Evolutionary conservation across 2,888 invertebrate species (phyloP).

Genomic region (Xestia c-nigrum): DNA sequence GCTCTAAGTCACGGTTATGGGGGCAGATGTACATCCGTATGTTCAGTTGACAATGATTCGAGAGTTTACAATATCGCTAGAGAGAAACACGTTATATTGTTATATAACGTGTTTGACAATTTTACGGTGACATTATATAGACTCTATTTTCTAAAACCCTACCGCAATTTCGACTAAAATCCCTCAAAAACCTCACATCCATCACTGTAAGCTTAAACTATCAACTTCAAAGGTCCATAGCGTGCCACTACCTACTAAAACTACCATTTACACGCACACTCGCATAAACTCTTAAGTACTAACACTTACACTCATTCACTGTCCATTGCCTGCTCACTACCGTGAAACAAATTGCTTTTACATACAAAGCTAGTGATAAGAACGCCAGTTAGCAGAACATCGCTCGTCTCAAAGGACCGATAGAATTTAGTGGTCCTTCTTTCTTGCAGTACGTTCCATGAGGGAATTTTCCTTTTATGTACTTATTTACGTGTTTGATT

Average conservation of each 20-base stretch:
- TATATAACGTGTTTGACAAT: too few species aligned
- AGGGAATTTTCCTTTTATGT: constrained; percentile 34
- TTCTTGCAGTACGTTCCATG: constrained; percentile 9
- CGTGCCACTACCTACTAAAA: constrained; percentile 26
- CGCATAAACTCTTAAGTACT: constrained; percentile 22
- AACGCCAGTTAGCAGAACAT: constrained; percentile 40
- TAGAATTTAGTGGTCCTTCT: constrained; percentile 44
- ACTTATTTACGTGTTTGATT: constrained; percentile 17
- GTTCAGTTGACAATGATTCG: too few species aligned
- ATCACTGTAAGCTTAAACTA: constrained; percentile 25
- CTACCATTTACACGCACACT: constrained; percentile 22
- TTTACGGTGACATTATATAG: too few species aligned
- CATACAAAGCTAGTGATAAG: constrained; percentile 48
- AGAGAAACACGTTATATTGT: too few species aligned
- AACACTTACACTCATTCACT: constrained; percentile 34
- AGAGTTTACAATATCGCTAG: too few species aligned
- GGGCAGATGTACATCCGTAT: too few species aligned
- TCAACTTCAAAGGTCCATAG: constrained; percentile 8
- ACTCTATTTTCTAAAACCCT: not conserved
- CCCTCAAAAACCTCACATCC: constrained; percentile 1
- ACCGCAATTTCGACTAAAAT: not conserved
- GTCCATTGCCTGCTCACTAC: constrained; percentile 41
- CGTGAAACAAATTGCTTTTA: constrained; percentile 42
- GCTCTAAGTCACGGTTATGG: too few species aligned
- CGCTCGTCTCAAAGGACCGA: constrained; percentile 48